phyloP scores from a whole-genome alignment of 2,113 vertebrate species.

The Pachyramphus minor region DNA sequence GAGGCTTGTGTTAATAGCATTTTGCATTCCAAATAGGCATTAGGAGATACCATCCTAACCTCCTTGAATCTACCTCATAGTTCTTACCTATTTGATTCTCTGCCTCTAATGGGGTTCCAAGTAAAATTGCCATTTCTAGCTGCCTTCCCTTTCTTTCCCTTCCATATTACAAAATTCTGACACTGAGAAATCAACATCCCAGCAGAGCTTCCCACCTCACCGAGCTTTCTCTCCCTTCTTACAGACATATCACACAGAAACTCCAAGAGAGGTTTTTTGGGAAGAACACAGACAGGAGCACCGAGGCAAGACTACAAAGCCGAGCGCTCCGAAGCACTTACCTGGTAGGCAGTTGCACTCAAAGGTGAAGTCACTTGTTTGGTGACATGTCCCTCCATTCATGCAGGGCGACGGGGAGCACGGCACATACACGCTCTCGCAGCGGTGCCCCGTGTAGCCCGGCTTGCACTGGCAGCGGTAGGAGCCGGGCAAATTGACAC shows the following conservation, averaged over 20 bases:
- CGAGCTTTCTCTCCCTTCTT: not conserved
- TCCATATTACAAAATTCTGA: not conserved
- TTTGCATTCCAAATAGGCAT: not conserved
- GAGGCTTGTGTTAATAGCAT: not conserved
- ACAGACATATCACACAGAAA: accelerated
- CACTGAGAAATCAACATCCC: not conserved
- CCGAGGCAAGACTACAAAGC: accelerated
- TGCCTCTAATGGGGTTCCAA: not conserved
- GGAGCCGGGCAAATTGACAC: constrained; percentile 82
- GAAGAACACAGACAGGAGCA: not conserved
- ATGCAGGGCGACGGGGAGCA: constrained; percentile 87
- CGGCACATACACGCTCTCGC: constrained; percentile 82
- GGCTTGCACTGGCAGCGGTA: constrained; percentile 82
- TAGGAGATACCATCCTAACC: not conserved
- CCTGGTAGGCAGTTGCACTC: constrained; percentile 93
- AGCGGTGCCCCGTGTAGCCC: constrained; percentile 83
- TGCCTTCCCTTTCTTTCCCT: not conserved
- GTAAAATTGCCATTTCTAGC: not conserved
- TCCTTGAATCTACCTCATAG: not conserved
- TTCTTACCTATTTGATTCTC: not conserved
- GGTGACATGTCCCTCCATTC: constrained; percentile 90
- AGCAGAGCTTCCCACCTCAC: not conserved
- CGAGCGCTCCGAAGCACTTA: not conserved
- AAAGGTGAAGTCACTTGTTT: constrained; percentile 82
- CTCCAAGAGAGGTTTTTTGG: too few relatives aligned